Percentiles rank a stretch among this genome's conserved stretches.
Evolutionary conservation across 2,113 vertebrate species (phyloP).

Genomic region (Takifugu bimaculatus): DNA sequence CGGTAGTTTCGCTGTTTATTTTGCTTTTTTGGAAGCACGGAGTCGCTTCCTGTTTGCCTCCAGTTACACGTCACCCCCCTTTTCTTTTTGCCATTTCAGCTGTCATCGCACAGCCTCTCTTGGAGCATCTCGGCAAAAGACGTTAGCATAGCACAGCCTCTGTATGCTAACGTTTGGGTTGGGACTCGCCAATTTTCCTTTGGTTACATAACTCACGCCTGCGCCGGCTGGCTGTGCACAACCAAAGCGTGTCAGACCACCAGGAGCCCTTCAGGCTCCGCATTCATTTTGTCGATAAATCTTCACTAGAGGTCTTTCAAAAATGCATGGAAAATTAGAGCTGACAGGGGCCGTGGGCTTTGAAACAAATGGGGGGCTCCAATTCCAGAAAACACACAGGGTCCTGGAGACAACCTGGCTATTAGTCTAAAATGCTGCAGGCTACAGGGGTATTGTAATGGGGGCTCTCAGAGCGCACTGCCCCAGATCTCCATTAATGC

Average conservation of each 20-base stretch:
- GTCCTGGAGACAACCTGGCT: conserved; percentile 25
- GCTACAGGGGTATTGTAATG: conserved; percentile 37
- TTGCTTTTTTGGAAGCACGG: conserved; percentile 8
- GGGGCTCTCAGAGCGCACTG: conserved; percentile 15
- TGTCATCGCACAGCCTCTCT: background rate
- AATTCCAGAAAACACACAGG: conserved; percentile 43
- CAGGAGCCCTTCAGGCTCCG: conserved; percentile 10
- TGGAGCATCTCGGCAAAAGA: background rate
- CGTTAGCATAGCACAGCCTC: conserved; percentile 5
- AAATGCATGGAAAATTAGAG: conserved; percentile 45
- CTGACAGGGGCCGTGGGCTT: conserved; percentile 44
- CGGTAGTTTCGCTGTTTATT: conserved; percentile 13
- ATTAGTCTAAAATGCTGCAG: conserved; percentile 45
- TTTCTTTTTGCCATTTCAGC: background rate
- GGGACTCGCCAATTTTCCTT: conserved; percentile 21
- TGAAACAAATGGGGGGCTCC: conserved; percentile 40
- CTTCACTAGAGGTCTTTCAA: conserved; percentile 25
- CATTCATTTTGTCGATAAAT: conserved; percentile 33
- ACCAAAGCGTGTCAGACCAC: conserved; percentile 23
- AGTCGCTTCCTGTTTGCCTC: background rate
- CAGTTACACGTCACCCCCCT: background rate
- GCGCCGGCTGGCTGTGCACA: conserved; percentile 10
- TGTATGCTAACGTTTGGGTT: conserved; percentile 6
- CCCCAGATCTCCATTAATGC: conserved; percentile 23
- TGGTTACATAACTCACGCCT: conserved; percentile 12